Evolutionary conservation across 2,888 invertebrate genomes (phyloP), one percentile per base, ranked within the genome.

Genomic region (Xylota segnis): DNA sequence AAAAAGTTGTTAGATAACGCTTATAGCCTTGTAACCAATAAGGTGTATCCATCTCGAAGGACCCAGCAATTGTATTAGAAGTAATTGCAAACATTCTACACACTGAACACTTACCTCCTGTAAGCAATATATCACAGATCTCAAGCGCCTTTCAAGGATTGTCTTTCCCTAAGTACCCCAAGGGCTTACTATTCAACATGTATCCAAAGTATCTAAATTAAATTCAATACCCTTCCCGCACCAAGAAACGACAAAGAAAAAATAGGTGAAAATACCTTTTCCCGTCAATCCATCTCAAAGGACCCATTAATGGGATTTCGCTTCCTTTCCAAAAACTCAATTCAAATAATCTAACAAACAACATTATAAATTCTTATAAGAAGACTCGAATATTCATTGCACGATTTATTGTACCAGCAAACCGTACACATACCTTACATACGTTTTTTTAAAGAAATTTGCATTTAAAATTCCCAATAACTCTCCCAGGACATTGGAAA

Each of bases 401-500:
- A 71, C 58, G 74, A 63, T 63, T 74, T 59, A 34, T 75, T 32
- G 37, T 27, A 27, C 23, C 23, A 34, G 23, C 16, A 45, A 43
- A 40, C 16, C 34, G 18, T 23, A 47, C 71, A 34, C 34, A 72
- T 34, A 27, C 50, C 52, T 43, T 40, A 40, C 18, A 12, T 27
- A 40, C 59, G 23, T 58, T 32, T 32, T 32, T 32, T 50, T 32
- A 29, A 34, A 45, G 18, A 37, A 78, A 79, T 79, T 79, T 79
- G 27, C 79, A 79, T 79, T 72, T 58, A 74, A 63, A 79, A 79
- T 79, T 79, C 72, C 58, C 72, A 72, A 79, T 72, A 78, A 78
- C 70, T 78, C 77, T 70, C 71, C 18, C 32, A 66, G 79, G 72
- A 72, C 61, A 70, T 65, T 79, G 43, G 7, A 40, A 54, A 34